phyloP scores from a whole-genome alignment of 2,113 vertebrate genomes.

The Hippolais icterina region DNA sequence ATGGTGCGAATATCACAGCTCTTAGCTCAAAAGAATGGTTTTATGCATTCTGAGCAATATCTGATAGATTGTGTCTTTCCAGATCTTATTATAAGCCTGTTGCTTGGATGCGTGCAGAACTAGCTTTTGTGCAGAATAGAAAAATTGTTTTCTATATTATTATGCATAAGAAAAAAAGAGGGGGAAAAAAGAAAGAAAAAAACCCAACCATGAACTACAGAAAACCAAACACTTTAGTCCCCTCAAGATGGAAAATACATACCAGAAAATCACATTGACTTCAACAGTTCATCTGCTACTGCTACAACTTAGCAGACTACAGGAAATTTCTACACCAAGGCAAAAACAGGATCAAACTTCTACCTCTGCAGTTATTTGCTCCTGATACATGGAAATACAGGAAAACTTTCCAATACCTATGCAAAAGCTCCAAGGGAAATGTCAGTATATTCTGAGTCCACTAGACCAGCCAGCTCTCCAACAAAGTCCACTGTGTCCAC shows the following conservation, averaged over 20 bases:
- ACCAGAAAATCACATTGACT: slow-evolving; percentile 78
- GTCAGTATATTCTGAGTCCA: slow-evolving; percentile 70
- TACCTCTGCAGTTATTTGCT: slow-evolving; percentile 42
- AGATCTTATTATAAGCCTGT: not conserved
- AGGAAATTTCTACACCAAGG: slow-evolving; percentile 55
- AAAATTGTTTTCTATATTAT: not conserved
- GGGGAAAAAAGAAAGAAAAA: not conserved
- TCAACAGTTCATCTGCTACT: slow-evolving; percentile 65
- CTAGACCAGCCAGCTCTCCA: slow-evolving; percentile 66
- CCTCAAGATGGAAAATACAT: slow-evolving; percentile 82
- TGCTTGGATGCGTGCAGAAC: not conserved
- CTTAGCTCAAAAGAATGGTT: not conserved
- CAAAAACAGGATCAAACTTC: slow-evolving; percentile 6
- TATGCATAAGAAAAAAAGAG: not conserved
- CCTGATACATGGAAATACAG: slow-evolving; percentile 69
- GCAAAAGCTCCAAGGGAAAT: slow-evolving; percentile 73
- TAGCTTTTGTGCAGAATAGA: not conserved
- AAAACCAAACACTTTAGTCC: slow-evolving; percentile 25
- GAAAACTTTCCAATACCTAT: slow-evolving; percentile 76
- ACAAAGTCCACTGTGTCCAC: slow-evolving; percentile 63
- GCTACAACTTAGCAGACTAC: slow-evolving; percentile 63
- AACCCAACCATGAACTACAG: not conserved
- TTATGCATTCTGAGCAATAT: not conserved
- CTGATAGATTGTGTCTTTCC: not conserved
- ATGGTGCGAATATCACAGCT: not conserved